phyloP scores from a whole-genome alignment of 2,888 invertebrate species.

The Chaitophorus viminalis region DNA sequence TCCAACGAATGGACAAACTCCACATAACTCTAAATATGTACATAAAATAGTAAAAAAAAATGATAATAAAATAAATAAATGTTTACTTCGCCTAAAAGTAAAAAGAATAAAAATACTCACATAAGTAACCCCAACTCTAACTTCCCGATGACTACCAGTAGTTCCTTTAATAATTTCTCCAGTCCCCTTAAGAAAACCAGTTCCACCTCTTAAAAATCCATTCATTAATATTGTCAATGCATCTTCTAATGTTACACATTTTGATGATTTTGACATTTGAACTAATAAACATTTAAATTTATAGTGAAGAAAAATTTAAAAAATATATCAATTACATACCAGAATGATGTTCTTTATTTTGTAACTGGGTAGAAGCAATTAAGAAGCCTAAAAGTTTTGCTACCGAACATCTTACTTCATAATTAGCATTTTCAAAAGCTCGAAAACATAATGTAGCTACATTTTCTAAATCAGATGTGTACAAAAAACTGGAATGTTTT shows the following conservation, averaged over 20 bases:
- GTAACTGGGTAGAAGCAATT: constrained; percentile 85
- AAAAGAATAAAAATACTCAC: constrained; percentile 72
- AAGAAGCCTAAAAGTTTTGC: constrained; percentile 90
- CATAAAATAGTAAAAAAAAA: constrained; percentile 1
- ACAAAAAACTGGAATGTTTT: constrained; percentile 84
- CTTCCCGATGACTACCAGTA: constrained; percentile 92
- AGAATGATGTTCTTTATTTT: constrained; percentile 69
- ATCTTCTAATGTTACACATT: constrained; percentile 86
- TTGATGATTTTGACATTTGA: constrained; percentile 70
- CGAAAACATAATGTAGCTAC: constrained; percentile 91
- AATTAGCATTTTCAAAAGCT: constrained; percentile 91
- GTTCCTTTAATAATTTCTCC: constrained; percentile 96
- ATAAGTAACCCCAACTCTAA: constrained; percentile 96
- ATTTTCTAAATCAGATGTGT: constrained; percentile 90
- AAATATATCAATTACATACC: constrained; percentile 32
- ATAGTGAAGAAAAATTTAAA: background rate
- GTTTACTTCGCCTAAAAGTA: background rate
- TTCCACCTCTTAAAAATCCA: constrained; percentile 93
- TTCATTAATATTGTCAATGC: constrained; percentile 90
- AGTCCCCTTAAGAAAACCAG: constrained; percentile 91
- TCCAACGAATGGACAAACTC: constrained; percentile 94
- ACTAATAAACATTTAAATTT: constrained; percentile 65
- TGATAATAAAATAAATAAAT: background rate
- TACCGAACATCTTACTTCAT: constrained; percentile 90
- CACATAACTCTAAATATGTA: constrained; percentile 83